Percentiles rank a stretch among this genome's conserved stretches.
phyloP scores from a whole-genome alignment of 1,140 invertebrate species.

The Marisa cornuarietis region DNA sequence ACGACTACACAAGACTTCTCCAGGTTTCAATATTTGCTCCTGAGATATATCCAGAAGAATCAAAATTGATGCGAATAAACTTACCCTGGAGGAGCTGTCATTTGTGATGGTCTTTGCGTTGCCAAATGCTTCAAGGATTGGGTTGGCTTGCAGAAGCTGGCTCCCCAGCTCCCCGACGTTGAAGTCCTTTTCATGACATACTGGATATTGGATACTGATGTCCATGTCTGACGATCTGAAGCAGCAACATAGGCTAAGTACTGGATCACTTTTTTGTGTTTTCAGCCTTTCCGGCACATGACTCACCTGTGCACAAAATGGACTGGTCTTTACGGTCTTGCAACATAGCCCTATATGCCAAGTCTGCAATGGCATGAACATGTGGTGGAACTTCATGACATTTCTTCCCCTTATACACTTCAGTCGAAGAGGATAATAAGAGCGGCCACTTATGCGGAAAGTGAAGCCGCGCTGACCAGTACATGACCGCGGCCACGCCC shows the following conservation, averaged over 20 bases:
- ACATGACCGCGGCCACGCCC: too few species aligned
- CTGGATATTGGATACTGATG: conserved; percentile 47
- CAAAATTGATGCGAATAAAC: conserved; percentile 99
- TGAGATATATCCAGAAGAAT: conserved; percentile 97
- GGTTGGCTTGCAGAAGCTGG: conserved; percentile 98
- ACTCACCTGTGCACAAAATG: conserved; percentile 99
- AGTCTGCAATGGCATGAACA: conserved; percentile 99
- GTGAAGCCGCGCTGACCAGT: too few species aligned
- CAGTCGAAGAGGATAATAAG: too few species aligned
- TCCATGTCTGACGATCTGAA: conserved; percentile 68
- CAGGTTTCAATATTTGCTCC: conserved; percentile 92
- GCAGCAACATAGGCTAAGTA: conserved; percentile 98
- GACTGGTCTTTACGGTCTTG: conserved; percentile 99
- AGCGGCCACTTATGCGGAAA: too few species aligned
- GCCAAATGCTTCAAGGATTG: conserved; percentile 98
- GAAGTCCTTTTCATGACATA: too few species aligned
- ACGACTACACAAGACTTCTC: conserved; percentile 99
- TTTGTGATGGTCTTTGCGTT: conserved; percentile 99
- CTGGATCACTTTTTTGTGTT: conserved; percentile 99
- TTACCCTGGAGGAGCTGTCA: conserved; percentile 99
- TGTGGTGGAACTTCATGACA: conserved; percentile 98
- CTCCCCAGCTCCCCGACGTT: conserved; percentile 99
- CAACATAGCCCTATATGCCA: conserved; percentile 96
- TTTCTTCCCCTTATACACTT: conserved; percentile 99
- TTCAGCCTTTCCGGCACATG: conserved; percentile 99